Evolutionary conservation across 2,888 invertebrate species (phyloP), one percentile per base, ranked within the genome.

Genomic region (Drosophila demipolita): DNA sequence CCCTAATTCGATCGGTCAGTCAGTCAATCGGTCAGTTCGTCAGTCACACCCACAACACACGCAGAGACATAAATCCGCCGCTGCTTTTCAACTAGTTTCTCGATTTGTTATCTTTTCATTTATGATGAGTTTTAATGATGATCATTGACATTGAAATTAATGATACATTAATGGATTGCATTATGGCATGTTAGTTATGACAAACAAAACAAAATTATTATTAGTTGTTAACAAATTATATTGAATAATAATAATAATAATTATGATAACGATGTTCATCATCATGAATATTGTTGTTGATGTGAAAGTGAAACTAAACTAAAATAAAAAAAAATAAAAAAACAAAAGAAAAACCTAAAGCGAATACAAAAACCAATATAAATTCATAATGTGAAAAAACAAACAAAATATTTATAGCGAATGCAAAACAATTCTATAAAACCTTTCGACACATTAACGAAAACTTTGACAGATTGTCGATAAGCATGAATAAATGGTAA

Each of bases 171-270:
- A 82, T 90, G 86, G 72, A 76, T 80, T 67, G 77, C 67, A 86
- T 88, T 90, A 90, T 91, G 90, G 86, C 86, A 90, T 87, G 89
- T 91, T 91, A 91, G 91, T 90, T 91, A 91, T 91, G 90, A 85
- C 78, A 74, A 77, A 71, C 57, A 60, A 71, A 79, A 79, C 77
- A 76, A 80, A 80, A 87, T 87, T 85, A 89, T 89, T 89, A 87
- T 87, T 87, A 87, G 87, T 87, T 87, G 87, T 87, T 87, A 87
- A 89, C 80, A 87, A 87, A 89, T 87, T 85, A 85, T 87, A 89
- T 85, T 89, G 86, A 85, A 67, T 80, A 82, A 79, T 73, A 82
- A 78, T 78, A 86, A 78, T 76, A 79, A 83, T 66, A 70, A 69
- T 66, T 54, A 73, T 58, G 58, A 62, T 66, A 53, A 61, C 77